Percentiles rank a stretch among this genome's conserved stretches.
These are phyloP conservation scores for Coreius guichenoti DNA, from an alignment of 2,797 vertebrate species.

Conservation along the genomic window DNA sequence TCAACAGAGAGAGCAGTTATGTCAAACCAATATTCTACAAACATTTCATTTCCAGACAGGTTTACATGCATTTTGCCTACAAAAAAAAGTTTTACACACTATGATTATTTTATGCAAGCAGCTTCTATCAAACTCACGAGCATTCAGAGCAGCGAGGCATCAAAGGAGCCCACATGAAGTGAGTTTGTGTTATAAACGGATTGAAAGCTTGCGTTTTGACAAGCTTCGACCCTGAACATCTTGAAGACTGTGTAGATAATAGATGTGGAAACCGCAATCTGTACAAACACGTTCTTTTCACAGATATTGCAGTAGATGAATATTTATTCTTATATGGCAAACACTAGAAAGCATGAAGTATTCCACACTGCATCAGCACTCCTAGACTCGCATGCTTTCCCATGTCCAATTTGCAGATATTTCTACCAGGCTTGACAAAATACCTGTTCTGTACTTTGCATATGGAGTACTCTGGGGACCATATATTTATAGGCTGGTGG, in stretches of 20 bases:
- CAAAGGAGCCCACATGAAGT: neutral
- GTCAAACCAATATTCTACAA: neutral
- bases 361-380: slow-evolving; percentile 49
- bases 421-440: slow-evolving; percentile 60
- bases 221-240: slow-evolving; percentile 25
- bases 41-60: slow-evolving; percentile 2
- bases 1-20: neutral
- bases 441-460: slow-evolving; percentile 61
- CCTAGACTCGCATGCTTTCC: slow-evolving; percentile 36
- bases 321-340: slow-evolving; percentile 25
- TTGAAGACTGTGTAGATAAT: slow-evolving; percentile 31
- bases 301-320: neutral
- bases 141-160: neutral
- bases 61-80: neutral
- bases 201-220: slow-evolving; percentile 4
- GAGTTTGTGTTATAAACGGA: slow-evolving; percentile 12
- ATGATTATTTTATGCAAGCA: slow-evolving; percentile 29
- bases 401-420: slow-evolving; percentile 59
- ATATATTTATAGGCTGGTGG: slow-evolving; percentile 63
- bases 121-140: slow-evolving; percentile 1
- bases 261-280: slow-evolving; percentile 21
- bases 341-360: slow-evolving; percentile 39
- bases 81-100: neutral
- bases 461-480: slow-evolving; percentile 54
- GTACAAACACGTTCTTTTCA: slow-evolving; percentile 22